phyloP scores from a whole-genome alignment of 2,797 vertebrate species.

The Melanotaenia boesemani region DNA sequence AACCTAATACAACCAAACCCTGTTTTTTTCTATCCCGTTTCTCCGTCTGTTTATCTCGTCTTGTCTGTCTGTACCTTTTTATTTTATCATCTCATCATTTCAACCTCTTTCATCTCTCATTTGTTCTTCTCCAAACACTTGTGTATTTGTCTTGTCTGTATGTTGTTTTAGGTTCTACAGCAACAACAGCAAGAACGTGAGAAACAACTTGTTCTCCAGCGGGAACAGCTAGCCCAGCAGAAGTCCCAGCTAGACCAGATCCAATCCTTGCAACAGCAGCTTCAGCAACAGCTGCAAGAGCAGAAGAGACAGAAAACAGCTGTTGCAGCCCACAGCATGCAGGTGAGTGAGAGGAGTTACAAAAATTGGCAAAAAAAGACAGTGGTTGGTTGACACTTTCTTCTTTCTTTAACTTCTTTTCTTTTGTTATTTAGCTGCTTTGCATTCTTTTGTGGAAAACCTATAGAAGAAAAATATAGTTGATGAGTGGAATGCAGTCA shows the following conservation, averaged over 20 bases:
- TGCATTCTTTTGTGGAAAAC: not conserved
- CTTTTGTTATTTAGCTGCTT: not conserved
- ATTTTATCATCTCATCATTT: slow-evolving; percentile 9
- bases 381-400: not conserved
- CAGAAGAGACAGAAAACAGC: slow-evolving; percentile 93
- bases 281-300: slow-evolving; percentile 97
- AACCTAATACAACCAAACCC: slow-evolving; percentile 18
- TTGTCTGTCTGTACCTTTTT: slow-evolving; percentile 24
- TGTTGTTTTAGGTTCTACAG: slow-evolving; percentile 87
- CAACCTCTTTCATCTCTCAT: not conserved
- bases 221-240: slow-evolving; percentile 97
- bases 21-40: slow-evolving; percentile 39
- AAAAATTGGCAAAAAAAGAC: slow-evolving; percentile 12
- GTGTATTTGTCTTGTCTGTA: slow-evolving; percentile 18
- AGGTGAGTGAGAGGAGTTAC: slow-evolving; percentile 44
- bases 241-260: slow-evolving; percentile 98
- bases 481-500: not conserved
- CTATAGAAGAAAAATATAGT: not conserved
- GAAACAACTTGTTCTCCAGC: slow-evolving; percentile 93
- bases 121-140: slow-evolving; percentile 16
- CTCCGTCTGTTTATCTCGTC: slow-evolving; percentile 11
- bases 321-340: slow-evolving; percentile 60
- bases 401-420: not conserved
- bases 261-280: slow-evolving; percentile 96
- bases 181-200: slow-evolving; percentile 97